Base-by-base conservation (phyloP, 2,888 invertebrate species). In the Lithophane socia region DNA sequence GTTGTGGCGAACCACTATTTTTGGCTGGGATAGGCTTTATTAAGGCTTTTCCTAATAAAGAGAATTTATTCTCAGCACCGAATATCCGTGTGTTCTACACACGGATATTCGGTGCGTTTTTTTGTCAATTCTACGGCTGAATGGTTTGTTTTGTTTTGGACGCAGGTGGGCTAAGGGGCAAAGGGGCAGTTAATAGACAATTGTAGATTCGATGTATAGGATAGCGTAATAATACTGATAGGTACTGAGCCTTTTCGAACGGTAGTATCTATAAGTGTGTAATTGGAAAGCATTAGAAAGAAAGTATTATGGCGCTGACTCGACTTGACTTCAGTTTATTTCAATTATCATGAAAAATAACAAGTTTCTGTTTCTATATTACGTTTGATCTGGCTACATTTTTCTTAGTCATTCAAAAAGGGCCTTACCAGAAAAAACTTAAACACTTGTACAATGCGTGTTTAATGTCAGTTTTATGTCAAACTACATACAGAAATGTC, bases 1-100 rank as follows among this genome's bases (percentile, higher is more conserved):
- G 84, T 87, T 92, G 93, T 87, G 94, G 94, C 83, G 86, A 90
- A 92, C 94, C 94, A 94, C 94, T 93, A 93, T 94, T 94, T 94
- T 94, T 94, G 93, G 89, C 87, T 84, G 85, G 85, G 86, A 86
- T 86, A 87, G 90, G 91, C 92, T 94, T 94, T 94, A 94, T 93
- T 94, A 94, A 91, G 90, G 84, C 83, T 86, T 85, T 64, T 88
- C 87, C 91, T 92, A 94, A 93, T 94, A 94, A 94, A 94, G 91
- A 89, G 89, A 93, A 94, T 94, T 93, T 94, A 94, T 94, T 91
- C 88, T 83, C 79, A 67, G 79, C n/a, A n/a, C n/a, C n/a, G n/a
- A n/a, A n/a, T n/a, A n/a, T n/a, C n/a, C n/a, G n/a, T n/a, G n/a
- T n/a, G n/a, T n/a, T n/a, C n/a, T n/a, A 82, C 85, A 84, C 71